Base-by-base conservation (phyloP, 2,113 vertebrate genomes). In the Peromyscus californicus region DNA sequence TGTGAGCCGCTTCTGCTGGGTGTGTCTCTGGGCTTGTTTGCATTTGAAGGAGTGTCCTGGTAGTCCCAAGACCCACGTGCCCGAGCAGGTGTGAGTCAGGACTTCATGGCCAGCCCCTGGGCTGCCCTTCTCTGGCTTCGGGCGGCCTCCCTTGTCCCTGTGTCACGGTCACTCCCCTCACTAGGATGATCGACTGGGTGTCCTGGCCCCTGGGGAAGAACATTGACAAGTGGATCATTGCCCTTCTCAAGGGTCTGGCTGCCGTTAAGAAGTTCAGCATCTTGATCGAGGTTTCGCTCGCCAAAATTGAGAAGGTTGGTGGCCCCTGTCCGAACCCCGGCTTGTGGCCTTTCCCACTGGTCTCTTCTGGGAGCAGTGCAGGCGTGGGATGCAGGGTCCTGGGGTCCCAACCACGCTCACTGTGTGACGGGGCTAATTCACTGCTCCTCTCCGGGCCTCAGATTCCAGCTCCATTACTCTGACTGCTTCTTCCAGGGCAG, bases 151-250 rank as follows among this genome's bases (percentile, higher is more conserved):
- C 70, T 6, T 2, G 70, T 84, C 84, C 88, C 82, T 89, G 82
- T 48, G 79, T 97, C 91, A 96, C 90, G 48, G 45, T 95, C 31
- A 24, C 15, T 88, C 21, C 61, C 82, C 63, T 96, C 74, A 39
- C 93, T 98, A 99, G 99, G 97, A 99, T 99, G 99, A 99, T 99
- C 2, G 99, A 99, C 95, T 99, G 99, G 99, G 98, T 99, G 78
- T 99, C 99, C 1, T 99, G 99, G 99, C 99, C 99, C 29, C 90
- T 99, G 95, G 99, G 99, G 63, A 99, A 98, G 98, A 99, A 99
- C 97, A 99, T 99, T 96, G 99, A 99, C 98, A 99, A 99, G 96
- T 99, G 99, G 99, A 99, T 99, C 96, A 99, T 99, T 57, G 99
- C 99, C 16, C 96, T 99, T 90, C 97, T 99, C 87, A 99, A 99